phyloP scores from a whole-genome alignment of 1,140 invertebrate genomes.

The Cotesia typhae region DNA sequence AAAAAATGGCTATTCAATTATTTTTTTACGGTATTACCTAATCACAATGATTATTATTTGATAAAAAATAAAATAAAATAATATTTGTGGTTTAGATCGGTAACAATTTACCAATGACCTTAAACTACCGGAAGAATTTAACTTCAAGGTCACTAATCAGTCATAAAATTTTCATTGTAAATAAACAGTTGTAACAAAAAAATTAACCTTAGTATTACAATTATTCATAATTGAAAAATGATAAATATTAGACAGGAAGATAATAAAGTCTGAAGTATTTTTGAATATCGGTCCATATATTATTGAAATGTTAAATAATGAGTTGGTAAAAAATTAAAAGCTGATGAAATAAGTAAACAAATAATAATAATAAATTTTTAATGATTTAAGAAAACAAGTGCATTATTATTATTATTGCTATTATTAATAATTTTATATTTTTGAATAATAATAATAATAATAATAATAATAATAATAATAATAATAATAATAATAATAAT shows the following conservation, averaged over 20 bases:
- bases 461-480: background rate
- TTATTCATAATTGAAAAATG: background rate
- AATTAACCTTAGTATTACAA: background rate
- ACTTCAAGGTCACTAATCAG: background rate
- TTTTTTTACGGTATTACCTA: background rate
- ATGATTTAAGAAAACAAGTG: too few species aligned
- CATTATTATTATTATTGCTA: too few species aligned
- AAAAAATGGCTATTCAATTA: too few species aligned
- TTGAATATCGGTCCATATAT: too few species aligned
- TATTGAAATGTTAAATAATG: too few species aligned
- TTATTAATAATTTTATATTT: too few species aligned
- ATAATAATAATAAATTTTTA: too few species aligned
- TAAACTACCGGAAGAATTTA: constrained; percentile 5
- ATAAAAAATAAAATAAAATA: background rate
- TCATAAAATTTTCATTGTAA: too few species aligned
- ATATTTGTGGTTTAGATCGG: background rate
- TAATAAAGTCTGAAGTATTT: background rate
- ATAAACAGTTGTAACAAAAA: background rate
- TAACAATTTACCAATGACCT: constrained; percentile 14
- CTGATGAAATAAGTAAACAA: too few species aligned
- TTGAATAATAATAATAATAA: background rate
- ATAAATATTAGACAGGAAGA: too few species aligned
- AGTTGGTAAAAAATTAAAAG: too few species aligned
- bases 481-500: background rate
- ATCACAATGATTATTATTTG: background rate